Evolutionary conservation across 2,888 invertebrate species (phyloP).

Genomic region (Sthenelais limicola): DNA sequence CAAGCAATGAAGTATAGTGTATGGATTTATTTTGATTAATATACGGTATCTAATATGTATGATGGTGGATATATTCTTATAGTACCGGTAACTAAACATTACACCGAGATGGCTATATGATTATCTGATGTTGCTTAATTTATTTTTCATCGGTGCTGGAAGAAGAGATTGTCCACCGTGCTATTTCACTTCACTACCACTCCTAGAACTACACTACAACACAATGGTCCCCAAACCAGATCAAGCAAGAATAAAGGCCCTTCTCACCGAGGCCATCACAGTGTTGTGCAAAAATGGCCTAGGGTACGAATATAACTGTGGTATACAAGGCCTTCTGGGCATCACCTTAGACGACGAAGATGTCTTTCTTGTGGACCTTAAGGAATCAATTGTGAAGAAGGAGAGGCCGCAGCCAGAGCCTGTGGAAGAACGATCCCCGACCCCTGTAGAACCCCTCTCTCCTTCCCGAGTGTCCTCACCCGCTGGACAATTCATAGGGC

Average conservation of each 20-base stretch:
- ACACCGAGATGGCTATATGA: no score
- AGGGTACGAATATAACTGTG: slow-evolving; percentile 45
- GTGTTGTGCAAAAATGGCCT: slow-evolving; percentile 49
- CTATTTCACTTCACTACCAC: no score
- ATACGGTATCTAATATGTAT: no score
- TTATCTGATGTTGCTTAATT: no score
- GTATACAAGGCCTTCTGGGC: slow-evolving; percentile 49
- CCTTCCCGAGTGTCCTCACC: neutral
- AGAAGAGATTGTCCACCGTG: no score
- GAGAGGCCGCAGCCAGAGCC: neutral
- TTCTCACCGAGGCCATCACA: slow-evolving; percentile 48
- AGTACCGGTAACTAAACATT: no score
- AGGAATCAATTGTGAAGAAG: slow-evolving; percentile 42
- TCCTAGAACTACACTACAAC: no score
- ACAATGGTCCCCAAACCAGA: slow-evolving; percentile 47
- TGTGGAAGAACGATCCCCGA: neutral
- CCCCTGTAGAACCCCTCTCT: neutral
- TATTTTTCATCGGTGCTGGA: no score
- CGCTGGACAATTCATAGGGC: neutral
- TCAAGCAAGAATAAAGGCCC: slow-evolving; percentile 45
- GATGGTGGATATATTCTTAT: no score
- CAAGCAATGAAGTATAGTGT: no score
- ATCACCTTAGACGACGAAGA: slow-evolving; percentile 50
- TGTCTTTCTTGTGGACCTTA: slow-evolving; percentile 48
- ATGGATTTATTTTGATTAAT: no score